Evolutionary conservation across 2,113 vertebrate species (phyloP).

Genomic region (Dasyurus viverrinus): DNA sequence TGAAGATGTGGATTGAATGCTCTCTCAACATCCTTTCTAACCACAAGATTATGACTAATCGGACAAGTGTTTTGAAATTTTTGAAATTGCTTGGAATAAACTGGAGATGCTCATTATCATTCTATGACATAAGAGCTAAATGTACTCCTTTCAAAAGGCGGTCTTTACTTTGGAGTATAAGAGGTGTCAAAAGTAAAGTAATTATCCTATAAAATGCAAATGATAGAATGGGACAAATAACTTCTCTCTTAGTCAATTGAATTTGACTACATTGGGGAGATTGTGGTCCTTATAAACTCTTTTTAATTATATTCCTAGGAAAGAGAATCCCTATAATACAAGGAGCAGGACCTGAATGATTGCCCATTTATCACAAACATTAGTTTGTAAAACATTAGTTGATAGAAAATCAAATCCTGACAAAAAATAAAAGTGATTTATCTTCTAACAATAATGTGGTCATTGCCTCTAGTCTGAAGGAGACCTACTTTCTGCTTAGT

Average conservation of each 20-base stretch:
- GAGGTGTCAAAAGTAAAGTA: background rate
- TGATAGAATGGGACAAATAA: background rate
- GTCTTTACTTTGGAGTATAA: background rate
- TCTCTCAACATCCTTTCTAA: background rate
- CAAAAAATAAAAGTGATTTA: constrained; percentile 15
- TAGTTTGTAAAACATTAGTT: constrained; percentile 24
- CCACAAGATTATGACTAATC: background rate
- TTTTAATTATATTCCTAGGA: constrained; percentile 46
- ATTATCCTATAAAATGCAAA: background rate
- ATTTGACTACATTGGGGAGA: background rate
- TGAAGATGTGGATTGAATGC: background rate
- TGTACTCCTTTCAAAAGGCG: background rate
- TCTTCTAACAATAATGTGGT: background rate
- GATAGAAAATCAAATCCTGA: constrained; percentile 46
- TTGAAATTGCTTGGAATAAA: background rate
- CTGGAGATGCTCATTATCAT: background rate
- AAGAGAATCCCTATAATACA: constrained; percentile 6
- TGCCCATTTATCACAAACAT: constrained; percentile 38
- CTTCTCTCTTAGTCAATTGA: background rate
- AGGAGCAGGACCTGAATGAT: constrained; percentile 35
- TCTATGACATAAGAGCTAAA: background rate
- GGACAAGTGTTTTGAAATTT: background rate
- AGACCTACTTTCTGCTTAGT: background rate
- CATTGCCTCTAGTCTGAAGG: background rate
- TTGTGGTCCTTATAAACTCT: background rate